Percentiles rank a stretch among this genome's conserved stretches.
Evolutionary conservation across 2,113 vertebrate species (phyloP).

Genomic region (Pterocles burchelli): DNA sequence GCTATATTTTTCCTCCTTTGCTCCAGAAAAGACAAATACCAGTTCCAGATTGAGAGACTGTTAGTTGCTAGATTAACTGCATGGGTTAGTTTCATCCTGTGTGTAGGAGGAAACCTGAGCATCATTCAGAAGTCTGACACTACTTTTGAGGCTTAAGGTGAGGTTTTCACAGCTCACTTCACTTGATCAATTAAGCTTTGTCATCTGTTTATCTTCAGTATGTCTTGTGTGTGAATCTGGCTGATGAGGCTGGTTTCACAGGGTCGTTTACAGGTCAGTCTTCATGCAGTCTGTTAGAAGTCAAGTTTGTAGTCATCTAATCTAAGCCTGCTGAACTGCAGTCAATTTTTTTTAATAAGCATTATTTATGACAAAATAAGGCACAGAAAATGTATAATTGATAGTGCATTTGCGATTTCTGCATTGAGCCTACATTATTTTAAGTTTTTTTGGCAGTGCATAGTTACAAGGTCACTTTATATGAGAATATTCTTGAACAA

Average conservation of each 20-base stretch:
- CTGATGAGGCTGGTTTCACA: neutral
- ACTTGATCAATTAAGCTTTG: neutral
- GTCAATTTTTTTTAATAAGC: neutral
- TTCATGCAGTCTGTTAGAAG: neutral
- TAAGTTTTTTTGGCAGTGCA: neutral
- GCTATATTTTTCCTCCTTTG: neutral
- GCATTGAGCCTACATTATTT: neutral
- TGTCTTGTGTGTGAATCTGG: neutral
- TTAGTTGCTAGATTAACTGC: neutral
- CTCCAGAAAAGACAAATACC: neutral
- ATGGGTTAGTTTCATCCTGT: neutral
- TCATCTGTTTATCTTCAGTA: neutral
- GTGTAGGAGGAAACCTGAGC: neutral
- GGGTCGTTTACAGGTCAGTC: neutral
- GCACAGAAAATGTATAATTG: slow-evolving; percentile 13
- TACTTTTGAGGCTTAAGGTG: neutral
- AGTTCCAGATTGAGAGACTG: neutral
- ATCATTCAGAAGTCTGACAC: neutral
- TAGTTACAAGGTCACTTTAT: slow-evolving; percentile 11
- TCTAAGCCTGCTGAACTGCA: neutral
- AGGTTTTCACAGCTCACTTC: neutral
- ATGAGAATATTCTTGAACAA: slow-evolving; percentile 13
- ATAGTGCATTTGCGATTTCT: slow-evolving; percentile 19
- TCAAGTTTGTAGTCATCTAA: neutral
- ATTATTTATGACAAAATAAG: neutral